Evolutionary conservation across 2,888 invertebrate species (phyloP), one percentile per base, ranked within the genome.

Genomic region (Rotaria sp.): DNA sequence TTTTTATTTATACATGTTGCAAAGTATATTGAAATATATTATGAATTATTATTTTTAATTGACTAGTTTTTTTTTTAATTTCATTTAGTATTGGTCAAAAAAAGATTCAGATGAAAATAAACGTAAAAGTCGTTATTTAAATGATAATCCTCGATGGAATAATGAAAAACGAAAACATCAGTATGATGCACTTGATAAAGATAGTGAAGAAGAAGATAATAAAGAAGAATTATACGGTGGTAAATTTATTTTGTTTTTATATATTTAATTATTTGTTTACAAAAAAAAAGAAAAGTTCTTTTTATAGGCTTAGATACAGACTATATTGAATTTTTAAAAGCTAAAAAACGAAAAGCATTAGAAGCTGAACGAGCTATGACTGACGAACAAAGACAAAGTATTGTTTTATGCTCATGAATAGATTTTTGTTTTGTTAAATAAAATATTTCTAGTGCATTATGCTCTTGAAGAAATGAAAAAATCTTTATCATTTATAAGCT

Each of bases 1-100:
- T 85, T 80, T 84, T 87, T 80, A 26, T 87, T 15, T 87, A 85
- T 50, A 87, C 84, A 24, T 38, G 85, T n/a, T 87, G 45, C 26
- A 87, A 87, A 85, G 87, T 87, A 26, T 85, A 75, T 57, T 50
- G 41, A n/a, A 84, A 85, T 59, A 26, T 50, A 50, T 38, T 50
- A 4, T 67, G 30, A 30, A 11, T 55, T 24, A 26, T 55, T 26
- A 24, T 67, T 30, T 30, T 2, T 57, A 15, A 52, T 2, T 8
- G 0, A 11, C 1, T 10, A 18, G 3, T 59, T 3, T 59, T 11
- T n/a, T n/a, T 11, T 8, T 59, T 7, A 26, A 30, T 74, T 2
- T 35, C n/a, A 11, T 80, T 24, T 45, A 80, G 41, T 45, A 80
- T 45, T 80, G 41, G 80, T 80, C 80, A 26, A 80, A 45, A 38